Base-by-base conservation (phyloP, 2,888 invertebrate species). In the Phyto melanocephala region DNA sequence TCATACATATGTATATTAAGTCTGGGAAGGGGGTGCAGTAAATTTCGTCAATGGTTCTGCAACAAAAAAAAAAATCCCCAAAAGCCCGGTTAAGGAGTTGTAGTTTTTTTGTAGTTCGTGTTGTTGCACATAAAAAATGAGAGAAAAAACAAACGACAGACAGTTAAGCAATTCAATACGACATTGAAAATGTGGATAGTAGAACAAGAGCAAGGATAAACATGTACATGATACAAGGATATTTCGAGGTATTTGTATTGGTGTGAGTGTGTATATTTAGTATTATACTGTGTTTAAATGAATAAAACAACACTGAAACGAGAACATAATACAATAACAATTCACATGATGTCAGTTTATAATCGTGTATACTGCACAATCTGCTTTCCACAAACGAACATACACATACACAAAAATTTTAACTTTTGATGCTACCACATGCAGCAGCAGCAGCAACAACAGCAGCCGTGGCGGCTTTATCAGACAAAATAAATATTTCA, bases 111-210 rank as follows among this genome's bases (percentile, higher is more conserved):
- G n/a, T 33, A 45, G 70, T 62, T 75, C 70, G 15, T 82, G 70
- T 65, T 78, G 54, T 47, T 70, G 75, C 70, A 82, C 75, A 58
- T 10, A 37, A 47, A 67, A 37, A 54, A n/a, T 1, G 13, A 54
- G 22, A 42, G 4, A 13, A 35, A 52, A 65, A 70, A 60, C 42
- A 72, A 67, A 52, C 52, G 52, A 15, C 15, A 87, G 28, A 86
- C 86, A 87, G 56, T 45, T 50, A 86, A 86, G 86, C 86, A 87
- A 89, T 88, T 88, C 89, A 89, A 89, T 87, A 86, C 88, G 89
- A 88, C 88, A 88, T 88, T 89, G 89, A 88, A 87, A 80, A 86
- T 83, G 83, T 83, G 85, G 79, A 84, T 85, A 70, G 33, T 75
- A 56, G 58, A 37, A 56, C 82, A 79, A 79, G 71, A 82, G 67